A percentile compares a stretch with the other conserved stretches of the same genome.
These are phyloP conservation scores for Momotus momota DNA, from an alignment of 2,797 vertebrate species.

Conservation along the genomic window DNA sequence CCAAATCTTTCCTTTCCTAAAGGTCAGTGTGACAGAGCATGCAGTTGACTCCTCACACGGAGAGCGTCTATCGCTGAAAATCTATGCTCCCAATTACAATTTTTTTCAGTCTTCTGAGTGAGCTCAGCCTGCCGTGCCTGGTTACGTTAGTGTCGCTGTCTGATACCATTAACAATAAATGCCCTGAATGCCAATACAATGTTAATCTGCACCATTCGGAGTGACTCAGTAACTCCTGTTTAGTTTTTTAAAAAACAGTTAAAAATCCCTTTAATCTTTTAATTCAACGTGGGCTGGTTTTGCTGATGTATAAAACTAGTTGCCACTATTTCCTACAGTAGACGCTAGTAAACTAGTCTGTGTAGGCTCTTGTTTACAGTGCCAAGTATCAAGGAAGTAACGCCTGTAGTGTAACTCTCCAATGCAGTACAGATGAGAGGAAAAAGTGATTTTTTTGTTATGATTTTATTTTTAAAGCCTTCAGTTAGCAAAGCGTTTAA, in stretches of 20 bases:
- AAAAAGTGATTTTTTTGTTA: background rate
- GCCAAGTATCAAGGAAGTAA: background rate
- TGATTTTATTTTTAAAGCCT: background rate
- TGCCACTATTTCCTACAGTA: background rate
- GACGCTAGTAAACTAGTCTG: background rate
- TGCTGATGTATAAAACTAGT: background rate
- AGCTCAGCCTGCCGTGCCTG: background rate
- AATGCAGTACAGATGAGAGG: background rate
- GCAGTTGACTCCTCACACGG: background rate
- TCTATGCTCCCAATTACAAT: background rate
- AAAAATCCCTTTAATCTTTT: background rate
- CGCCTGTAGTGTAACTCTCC: background rate
- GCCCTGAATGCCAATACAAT: background rate
- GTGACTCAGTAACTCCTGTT: accelerated
- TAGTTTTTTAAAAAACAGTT: background rate
- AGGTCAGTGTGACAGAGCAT: constrained; percentile 34
- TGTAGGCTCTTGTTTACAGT: background rate
- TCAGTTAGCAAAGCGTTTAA: background rate
- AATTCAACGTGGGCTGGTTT: background rate
- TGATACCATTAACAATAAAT: background rate
- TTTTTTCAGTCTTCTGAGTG: background rate
- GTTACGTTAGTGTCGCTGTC: background rate
- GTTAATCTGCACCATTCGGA: accelerated
- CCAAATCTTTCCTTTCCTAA: constrained; percentile 27
- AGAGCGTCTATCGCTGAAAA: background rate